These are phyloP conservation scores for Pteropus rufus DNA, from an alignment of 2,797 vertebrate species.

Conservation along the genomic window DNA sequence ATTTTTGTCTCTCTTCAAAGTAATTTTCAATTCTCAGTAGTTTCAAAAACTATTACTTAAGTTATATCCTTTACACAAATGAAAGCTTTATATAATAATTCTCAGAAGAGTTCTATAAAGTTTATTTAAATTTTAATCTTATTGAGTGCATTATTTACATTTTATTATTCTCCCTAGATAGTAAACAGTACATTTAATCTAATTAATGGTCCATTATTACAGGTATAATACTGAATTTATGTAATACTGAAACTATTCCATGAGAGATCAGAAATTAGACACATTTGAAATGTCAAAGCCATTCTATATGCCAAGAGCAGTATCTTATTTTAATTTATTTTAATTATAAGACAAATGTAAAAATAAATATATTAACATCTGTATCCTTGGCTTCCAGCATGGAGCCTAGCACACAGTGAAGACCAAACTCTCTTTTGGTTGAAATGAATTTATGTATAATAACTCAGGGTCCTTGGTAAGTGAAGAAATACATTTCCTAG, in stretches of 20 bases:
- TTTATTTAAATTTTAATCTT: background rate
- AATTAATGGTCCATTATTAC: background rate
- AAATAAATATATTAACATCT: background rate
- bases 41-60: background rate
- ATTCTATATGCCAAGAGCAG: background rate
- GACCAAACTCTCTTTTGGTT: background rate
- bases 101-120: background rate
- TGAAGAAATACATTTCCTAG: background rate
- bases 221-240: background rate
- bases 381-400: background rate
- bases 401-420: background rate
- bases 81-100: background rate
- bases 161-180: slow-evolving; percentile 18
- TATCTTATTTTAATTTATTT: background rate
- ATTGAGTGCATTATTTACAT: background rate
- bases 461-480: background rate
- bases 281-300: background rate
- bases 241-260: background rate
- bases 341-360: background rate
- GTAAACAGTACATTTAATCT: background rate
- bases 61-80: background rate
- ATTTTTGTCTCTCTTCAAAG: background rate
- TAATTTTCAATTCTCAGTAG: background rate
- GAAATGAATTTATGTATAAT: background rate
- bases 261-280: background rate